Base-by-base conservation (phyloP, 2,888 invertebrate species). In the Hemaris fuciformis region DNA sequence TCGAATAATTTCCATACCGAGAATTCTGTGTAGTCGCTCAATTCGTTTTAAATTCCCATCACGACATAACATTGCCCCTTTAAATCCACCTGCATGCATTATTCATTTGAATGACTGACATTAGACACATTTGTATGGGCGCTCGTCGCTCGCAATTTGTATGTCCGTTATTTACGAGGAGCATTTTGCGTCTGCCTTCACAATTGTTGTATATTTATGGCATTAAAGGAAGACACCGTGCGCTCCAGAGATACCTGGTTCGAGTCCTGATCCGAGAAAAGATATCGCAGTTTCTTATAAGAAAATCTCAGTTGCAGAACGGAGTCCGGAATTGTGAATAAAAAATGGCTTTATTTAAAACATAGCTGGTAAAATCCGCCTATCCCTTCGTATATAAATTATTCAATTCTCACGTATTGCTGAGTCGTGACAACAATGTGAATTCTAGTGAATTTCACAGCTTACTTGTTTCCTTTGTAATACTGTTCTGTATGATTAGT, bases 21-120 rank as follows among this genome's bases (percentile, higher is more conserved):
- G 53, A 53, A 53, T 31, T 53, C 53, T 10, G 27, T 18, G 31
- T 53, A 53, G 23, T 46, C n/a, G 46, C 25, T 23, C 31, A 53
- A 31, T 53, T 53, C 31, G 18, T 53, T 58, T 58, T 48, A 60
- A 62, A 67, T 67, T 68, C 65, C 60, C 48, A 62, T 64, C 68
- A 64, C 67, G 27, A 64, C 48, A 61, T 59, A 58, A 31, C 61
- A 61, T 64, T 61, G 62, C 61, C 64, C 60, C 65, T 65, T 68
- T 60, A 65, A 60, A 64, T 64, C 56, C 65, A 57, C 64, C 20
- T 62, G 62, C 46, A 62, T 71, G 61, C 60, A 66, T 70, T 60
- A 71, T 69, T 69, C 66, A 68, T 67, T 60, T 10, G 53, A 57
- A 53, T 41, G 38, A 45, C 31, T 59, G 61, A 56, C 59, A 53